These are phyloP conservation scores for Oncorhynchus kisutch DNA, from an alignment of 2,113 vertebrate species.

Conservation along the genomic window DNA sequence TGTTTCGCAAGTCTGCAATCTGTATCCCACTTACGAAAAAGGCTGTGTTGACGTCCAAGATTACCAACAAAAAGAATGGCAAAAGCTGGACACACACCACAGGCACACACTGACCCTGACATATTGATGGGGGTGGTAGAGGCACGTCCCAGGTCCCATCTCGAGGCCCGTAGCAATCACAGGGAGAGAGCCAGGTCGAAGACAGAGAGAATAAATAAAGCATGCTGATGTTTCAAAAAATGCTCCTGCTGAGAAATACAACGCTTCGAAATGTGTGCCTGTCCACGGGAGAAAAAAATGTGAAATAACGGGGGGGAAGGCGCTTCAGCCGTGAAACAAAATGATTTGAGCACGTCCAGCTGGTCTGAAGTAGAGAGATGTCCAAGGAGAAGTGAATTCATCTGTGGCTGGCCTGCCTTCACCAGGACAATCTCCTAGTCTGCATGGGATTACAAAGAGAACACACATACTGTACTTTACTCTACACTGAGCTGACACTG, in stretches of 20 bases:
- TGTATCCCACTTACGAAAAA: too few species aligned
- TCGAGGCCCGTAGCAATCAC: not conserved
- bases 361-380: slow-evolving; percentile 29
- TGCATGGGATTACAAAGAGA: not conserved
- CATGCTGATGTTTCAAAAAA: slow-evolving; percentile 63
- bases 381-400: not conserved
- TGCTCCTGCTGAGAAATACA: slow-evolving; percentile 48
- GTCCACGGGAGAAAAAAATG: slow-evolving; percentile 56
- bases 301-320: slow-evolving; percentile 63
- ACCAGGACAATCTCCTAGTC: not conserved
- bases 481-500: not conserved
- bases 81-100: slow-evolving; percentile 23
- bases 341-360: slow-evolving; percentile 66
- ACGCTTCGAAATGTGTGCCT: slow-evolving; percentile 52
- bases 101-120: slow-evolving; percentile 20
- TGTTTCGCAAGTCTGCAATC: too few species aligned
- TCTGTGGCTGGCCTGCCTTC: not conserved
- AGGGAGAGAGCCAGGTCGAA: slow-evolving; percentile 28
- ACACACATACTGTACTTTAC: not conserved
- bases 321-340: slow-evolving; percentile 57
- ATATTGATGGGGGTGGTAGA: slow-evolving; percentile 21
- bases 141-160: not conserved
- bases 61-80: not conserved
- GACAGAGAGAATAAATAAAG: slow-evolving; percentile 68
- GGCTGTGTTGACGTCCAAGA: too few species aligned